Conservation (phyloP, 2,888 invertebrate species). For the Eretmocerus hayati region DNA sequence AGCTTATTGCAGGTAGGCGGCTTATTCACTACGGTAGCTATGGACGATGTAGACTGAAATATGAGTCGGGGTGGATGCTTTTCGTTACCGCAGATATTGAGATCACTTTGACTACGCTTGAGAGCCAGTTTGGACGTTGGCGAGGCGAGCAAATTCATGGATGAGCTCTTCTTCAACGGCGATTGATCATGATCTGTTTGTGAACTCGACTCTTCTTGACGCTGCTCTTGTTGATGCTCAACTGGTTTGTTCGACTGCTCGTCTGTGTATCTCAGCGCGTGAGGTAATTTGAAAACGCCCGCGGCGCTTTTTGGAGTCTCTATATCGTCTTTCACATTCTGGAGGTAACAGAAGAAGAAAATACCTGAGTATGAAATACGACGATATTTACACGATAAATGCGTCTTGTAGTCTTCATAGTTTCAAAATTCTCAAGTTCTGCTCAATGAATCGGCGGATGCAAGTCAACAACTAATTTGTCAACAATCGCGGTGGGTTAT, state of each 20-base stretch:
- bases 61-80: slow-evolving; percentile 30
- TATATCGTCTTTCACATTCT: slow-evolving; percentile 4
- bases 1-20: slow-evolving; percentile 41
- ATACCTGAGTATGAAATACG: too few relatives aligned
- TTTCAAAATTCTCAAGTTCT: too few relatives aligned
- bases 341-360: neutral
- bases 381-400: too few relatives aligned
- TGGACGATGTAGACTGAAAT: slow-evolving; percentile 44
- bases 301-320: slow-evolving; percentile 25
- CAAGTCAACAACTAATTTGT: too few relatives aligned
- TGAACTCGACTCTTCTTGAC: neutral
- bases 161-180: slow-evolving; percentile 39
- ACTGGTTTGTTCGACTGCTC: neutral
- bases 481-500: too few relatives aligned
- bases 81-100: slow-evolving; percentile 37
- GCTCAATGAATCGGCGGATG: too few relatives aligned
- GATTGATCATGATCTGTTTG: neutral
- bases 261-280: slow-evolving; percentile 6
- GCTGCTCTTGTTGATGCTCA: slow-evolving; percentile 14
- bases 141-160: slow-evolving; percentile 38
- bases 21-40: slow-evolving; percentile 44
- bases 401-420: too few relatives aligned
- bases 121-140: slow-evolving; percentile 25
- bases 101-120: slow-evolving; percentile 42
- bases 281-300: slow-evolving; percentile 25